Evolutionary conservation across 2,888 invertebrate genomes (phyloP), one percentile per base, ranked within the genome.

Genomic region (Orchesellides sinensis): DNA sequence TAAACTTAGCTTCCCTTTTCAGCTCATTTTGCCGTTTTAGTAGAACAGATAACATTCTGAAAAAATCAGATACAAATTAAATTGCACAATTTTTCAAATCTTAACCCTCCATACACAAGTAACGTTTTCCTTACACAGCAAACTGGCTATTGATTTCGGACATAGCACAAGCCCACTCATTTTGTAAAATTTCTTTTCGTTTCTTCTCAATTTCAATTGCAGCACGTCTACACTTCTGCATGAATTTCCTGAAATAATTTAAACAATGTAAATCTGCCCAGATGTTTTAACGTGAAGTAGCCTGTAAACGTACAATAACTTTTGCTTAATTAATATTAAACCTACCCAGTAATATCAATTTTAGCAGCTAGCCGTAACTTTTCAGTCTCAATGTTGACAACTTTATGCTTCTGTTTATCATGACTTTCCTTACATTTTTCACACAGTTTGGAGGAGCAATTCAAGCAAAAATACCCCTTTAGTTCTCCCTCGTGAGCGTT

Each of bases 361-460:
- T n/a, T n/a, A n/a, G n/a, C n/a, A n/a, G n/a, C n/a, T n/a, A n/a
- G n/a, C n/a, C n/a, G n/a, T n/a, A n/a, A n/a, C n/a, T n/a, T n/a
- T n/a, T 23, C 40, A 25, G 19, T 35, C 10, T 56, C 72, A 25
- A 72, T 70, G 14, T 59, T 40, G n/a, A 1, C 40, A 14, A 32
- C 59, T 2, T 23, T 10, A 40, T 72, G 72, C n/a, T n/a, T n/a
- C n/a, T n/a, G n/a, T 10, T 21, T 40, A 14, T n/a, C 23, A 23
- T 73, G 61, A 4, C n/a, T 5, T 14, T 40, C 19, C 10, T 40
- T 6, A 23, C 81, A 81, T 3, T 8, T 45, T 10, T 68, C 14
- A 19, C 81, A 81, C 10, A 81, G n/a, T 40, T 68, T 59, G 0
- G 1, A 8, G 12, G 8, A 27, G 35, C 81, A 81, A 0, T n/a